Conservation (phyloP, 2,113 vertebrate species). For the Petrocephalus microphthalmus region DNA sequence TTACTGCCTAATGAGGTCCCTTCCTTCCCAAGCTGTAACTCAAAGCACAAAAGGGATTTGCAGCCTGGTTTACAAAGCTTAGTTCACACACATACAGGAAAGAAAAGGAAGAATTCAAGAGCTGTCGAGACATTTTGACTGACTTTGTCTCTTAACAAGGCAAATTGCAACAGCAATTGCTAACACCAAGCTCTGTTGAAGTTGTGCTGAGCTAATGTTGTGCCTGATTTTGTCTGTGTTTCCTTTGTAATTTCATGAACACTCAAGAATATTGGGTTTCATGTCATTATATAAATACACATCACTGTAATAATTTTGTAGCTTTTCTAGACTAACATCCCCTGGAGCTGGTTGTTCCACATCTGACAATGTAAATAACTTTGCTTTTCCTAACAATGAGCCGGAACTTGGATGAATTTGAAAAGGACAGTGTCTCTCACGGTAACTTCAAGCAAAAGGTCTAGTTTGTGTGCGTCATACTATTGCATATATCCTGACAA, state of each 20-base stretch:
- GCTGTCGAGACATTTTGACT: neutral
- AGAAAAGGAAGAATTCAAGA: conserved; percentile 1
- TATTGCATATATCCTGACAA: neutral
- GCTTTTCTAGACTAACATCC: neutral
- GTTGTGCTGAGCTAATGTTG: neutral
- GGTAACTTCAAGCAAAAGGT: neutral
- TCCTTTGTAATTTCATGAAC: neutral
- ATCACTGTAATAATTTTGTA: neutral
- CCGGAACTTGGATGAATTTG: neutral
- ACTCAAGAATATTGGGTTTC: neutral
- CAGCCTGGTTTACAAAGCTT: neutral
- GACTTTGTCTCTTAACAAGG: neutral
- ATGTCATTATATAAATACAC: neutral
- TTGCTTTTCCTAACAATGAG: neutral
- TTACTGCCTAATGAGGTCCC: conserved; percentile 17
- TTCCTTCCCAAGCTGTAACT: conserved; percentile 16
- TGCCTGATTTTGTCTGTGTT: neutral
- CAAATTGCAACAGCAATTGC: neutral
- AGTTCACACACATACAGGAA: neutral
- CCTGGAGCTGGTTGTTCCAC: neutral
- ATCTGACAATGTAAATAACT: neutral
- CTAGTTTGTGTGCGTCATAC: neutral
- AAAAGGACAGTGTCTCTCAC: neutral
- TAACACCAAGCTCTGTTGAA: neutral
- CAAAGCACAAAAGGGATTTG: conserved; percentile 12